Evolutionary conservation across 2,113 vertebrate genomes (phyloP).

Genomic region (Trochalopteron elliotii): DNA sequence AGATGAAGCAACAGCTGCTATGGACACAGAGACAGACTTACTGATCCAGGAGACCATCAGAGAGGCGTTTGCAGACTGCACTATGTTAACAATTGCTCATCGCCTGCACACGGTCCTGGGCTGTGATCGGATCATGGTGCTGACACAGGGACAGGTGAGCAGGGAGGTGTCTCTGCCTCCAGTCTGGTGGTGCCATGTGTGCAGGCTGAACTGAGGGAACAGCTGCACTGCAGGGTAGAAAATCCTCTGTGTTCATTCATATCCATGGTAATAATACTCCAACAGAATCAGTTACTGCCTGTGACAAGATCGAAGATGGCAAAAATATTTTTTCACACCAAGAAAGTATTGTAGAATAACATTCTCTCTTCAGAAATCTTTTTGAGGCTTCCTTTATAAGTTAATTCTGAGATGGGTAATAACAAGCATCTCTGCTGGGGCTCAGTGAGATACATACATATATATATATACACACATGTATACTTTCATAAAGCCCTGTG

Average conservation of each 20-base stretch:
- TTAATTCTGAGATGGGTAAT: background rate
- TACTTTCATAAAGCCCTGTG: background rate
- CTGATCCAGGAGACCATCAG: conserved; percentile 94
- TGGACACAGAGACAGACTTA: conserved; percentile 91
- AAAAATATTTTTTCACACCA: background rate
- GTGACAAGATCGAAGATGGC: background rate
- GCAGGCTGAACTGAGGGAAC: background rate
- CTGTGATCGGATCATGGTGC: conserved; percentile 94
- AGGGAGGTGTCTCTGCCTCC: background rate
- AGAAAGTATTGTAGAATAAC: background rate
- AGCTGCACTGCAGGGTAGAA: background rate
- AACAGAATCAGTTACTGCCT: background rate
- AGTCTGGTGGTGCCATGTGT: background rate
- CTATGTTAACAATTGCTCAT: conserved; percentile 94
- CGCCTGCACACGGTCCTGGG: conserved; percentile 93
- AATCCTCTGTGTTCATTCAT: background rate
- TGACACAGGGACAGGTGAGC: conserved; percentile 92
- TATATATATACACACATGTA: no score
- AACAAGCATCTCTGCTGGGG: background rate
- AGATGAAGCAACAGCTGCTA: conserved; percentile 96
- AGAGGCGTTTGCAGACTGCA: conserved; percentile 88
- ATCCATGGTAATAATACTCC: background rate
- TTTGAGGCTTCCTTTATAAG: background rate
- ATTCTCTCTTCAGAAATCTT: background rate
- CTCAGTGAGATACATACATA: background rate